Conservation (phyloP, 2,113 vertebrate species). For the Ochotona curzoniae region DNA sequence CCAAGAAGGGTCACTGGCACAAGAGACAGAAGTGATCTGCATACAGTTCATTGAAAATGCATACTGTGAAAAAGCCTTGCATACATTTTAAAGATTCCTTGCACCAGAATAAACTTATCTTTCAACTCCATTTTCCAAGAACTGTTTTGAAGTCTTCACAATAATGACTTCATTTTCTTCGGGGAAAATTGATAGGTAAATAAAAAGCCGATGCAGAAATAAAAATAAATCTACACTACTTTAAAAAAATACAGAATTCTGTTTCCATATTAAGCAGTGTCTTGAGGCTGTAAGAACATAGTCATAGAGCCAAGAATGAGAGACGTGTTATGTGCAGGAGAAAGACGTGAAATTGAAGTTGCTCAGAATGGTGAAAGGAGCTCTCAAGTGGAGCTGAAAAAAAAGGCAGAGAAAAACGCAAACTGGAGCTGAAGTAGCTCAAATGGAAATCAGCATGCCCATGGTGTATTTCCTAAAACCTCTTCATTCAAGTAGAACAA, state of each 20-base stretch:
- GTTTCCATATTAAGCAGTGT: not conserved
- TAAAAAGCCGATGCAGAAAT: not conserved
- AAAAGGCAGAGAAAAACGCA: not conserved
- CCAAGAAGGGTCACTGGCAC: not conserved
- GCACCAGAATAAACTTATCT: too few relatives aligned
- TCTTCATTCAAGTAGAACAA: constrained; percentile 67
- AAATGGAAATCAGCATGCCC: constrained; percentile 14
- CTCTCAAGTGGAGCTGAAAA: constrained; percentile 10
- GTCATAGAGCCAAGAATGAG: not conserved
- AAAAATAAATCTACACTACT: not conserved
- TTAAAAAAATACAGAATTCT: constrained; percentile 52
- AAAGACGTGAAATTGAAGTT: constrained; percentile 63
- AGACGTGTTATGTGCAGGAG: constrained; percentile 28
- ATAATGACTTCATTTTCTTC: not conserved
- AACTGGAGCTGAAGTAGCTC: not conserved
- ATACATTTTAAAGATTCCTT: too few relatives aligned
- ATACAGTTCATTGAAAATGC: too few relatives aligned
- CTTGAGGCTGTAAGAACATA: not conserved
- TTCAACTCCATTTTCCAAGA: too few relatives aligned
- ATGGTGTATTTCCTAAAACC: constrained; percentile 26
- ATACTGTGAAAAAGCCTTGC: too few relatives aligned
- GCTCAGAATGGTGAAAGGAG: constrained; percentile 47
- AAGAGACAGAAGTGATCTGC: not conserved
- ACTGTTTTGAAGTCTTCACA: not conserved
- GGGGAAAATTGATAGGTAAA: constrained; percentile 8